phyloP scores from a whole-genome alignment of 2,113 vertebrate genomes.

The Calyptommatus sinebrachiatus region DNA sequence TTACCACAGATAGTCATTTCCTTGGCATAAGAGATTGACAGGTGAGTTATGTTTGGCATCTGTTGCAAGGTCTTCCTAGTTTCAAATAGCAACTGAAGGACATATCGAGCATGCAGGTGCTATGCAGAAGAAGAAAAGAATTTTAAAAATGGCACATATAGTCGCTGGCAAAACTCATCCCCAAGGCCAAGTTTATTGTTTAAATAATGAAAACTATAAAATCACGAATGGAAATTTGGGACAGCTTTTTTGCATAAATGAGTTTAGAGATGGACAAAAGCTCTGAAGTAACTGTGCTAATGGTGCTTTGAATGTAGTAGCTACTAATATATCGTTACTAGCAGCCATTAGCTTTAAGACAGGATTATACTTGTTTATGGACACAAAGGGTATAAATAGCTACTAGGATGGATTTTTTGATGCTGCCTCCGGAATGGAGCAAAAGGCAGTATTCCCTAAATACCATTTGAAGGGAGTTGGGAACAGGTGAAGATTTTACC shows the following conservation, averaged over 20 bases:
- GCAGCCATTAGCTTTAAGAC: no score
- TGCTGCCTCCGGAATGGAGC: no score
- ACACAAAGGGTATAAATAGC: no score
- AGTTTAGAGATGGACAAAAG: neutral
- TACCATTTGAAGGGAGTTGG: no score
- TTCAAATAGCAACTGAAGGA: slow-evolving; percentile 86
- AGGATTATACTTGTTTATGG: no score
- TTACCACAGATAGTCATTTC: slow-evolving; percentile 90
- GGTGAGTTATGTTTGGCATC: slow-evolving; percentile 86
- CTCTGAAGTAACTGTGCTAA: no score
- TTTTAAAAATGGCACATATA: slow-evolving; percentile 7
- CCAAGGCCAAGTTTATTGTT: neutral
- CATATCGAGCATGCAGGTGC: slow-evolving; percentile 88
- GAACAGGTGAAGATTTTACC: no score
- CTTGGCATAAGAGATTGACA: slow-evolving; percentile 83
- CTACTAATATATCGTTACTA: no score
- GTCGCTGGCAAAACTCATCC: neutral
- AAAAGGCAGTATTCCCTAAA: no score
- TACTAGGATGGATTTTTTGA: no score
- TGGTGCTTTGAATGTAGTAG: no score
- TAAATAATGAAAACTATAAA: neutral
- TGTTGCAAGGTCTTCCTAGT: slow-evolving; percentile 85
- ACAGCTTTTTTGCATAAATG: neutral
- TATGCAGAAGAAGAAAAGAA: slow-evolving; percentile 49
- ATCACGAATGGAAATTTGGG: neutral